Conservation (phyloP, 2,797 vertebrate species). For the Anableps anableps region DNA sequence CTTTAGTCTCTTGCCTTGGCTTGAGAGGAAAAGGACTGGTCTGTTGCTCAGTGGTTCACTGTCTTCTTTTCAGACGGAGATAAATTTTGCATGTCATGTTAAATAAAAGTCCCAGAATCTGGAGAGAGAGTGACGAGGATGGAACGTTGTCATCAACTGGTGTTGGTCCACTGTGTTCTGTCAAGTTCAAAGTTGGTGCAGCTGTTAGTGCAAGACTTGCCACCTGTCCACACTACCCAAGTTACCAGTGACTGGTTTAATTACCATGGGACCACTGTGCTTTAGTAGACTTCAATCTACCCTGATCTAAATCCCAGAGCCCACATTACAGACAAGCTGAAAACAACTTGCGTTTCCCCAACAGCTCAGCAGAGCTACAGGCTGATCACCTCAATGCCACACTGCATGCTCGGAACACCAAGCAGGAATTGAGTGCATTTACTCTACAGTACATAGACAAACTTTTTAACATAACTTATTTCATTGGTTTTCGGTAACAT, state of each 20-base stretch:
- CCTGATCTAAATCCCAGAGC: neutral
- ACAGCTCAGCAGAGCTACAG: neutral
- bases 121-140: neutral
- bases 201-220: neutral
- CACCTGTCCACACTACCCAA: neutral
- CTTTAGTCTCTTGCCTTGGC: too few relatives aligned
- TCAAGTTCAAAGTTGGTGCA: constrained; percentile 1
- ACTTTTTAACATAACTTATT: neutral
- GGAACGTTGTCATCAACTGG: neutral
- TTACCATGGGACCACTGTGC: neutral
- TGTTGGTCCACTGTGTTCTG: neutral
- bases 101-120: neutral
- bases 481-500: neutral
- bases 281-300: neutral
- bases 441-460: neutral
- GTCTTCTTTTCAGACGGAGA: neutral
- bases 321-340: neutral
- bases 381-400: neutral
- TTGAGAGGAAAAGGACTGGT: too few relatives aligned
- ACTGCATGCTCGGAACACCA: neutral
- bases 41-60: too few relatives aligned
- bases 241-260: neutral
- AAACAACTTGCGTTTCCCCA: neutral
- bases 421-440: neutral
- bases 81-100: neutral